A percentile compares a stretch with the other conserved stretches of the same genome.
Evolutionary conservation across 2,888 invertebrate genomes (phyloP).

Genomic region (Temnothorax rugatulus): DNA sequence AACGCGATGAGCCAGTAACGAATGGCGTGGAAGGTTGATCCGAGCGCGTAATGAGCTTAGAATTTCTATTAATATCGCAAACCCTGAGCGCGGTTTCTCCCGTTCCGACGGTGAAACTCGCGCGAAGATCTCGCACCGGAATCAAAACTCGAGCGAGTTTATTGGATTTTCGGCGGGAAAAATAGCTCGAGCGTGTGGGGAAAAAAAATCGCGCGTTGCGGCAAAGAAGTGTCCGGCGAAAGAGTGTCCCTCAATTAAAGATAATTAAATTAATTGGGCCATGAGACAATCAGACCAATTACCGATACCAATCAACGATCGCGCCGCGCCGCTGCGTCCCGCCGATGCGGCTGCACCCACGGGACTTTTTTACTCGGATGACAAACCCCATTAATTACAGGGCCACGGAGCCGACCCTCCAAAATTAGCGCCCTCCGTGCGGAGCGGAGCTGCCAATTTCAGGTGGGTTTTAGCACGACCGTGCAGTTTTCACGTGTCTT

Average conservation of each 20-base stretch:
- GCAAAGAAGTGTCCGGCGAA: slow-evolving; percentile 62
- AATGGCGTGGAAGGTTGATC: slow-evolving; percentile 34
- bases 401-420: slow-evolving; percentile 76
- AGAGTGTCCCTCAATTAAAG: slow-evolving; percentile 76
- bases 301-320: slow-evolving; percentile 84
- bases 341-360: slow-evolving; percentile 59
- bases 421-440: slow-evolving; percentile 76
- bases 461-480: slow-evolving; percentile 60
- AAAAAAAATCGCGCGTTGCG: slow-evolving; percentile 47
- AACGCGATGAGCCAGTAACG: slow-evolving; percentile 45
- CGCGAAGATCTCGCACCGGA: slow-evolving; percentile 3
- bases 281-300: slow-evolving; percentile 84
- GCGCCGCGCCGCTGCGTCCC: slow-evolving; percentile 59
- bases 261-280: slow-evolving; percentile 85
- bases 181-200: neutral
- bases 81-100: neutral
- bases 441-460: slow-evolving; percentile 76
- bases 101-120: slow-evolving; percentile 16
- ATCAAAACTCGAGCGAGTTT: slow-evolving; percentile 18
- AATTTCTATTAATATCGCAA: slow-evolving; percentile 54
- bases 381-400: slow-evolving; percentile 86
- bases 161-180: slow-evolving; percentile 35
- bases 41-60: slow-evolving; percentile 48
- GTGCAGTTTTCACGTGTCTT: slow-evolving; percentile 61
- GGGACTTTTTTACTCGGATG: slow-evolving; percentile 82